Conservation (phyloP, 1,140 invertebrate species). For the Chymomyza costata region DNA sequence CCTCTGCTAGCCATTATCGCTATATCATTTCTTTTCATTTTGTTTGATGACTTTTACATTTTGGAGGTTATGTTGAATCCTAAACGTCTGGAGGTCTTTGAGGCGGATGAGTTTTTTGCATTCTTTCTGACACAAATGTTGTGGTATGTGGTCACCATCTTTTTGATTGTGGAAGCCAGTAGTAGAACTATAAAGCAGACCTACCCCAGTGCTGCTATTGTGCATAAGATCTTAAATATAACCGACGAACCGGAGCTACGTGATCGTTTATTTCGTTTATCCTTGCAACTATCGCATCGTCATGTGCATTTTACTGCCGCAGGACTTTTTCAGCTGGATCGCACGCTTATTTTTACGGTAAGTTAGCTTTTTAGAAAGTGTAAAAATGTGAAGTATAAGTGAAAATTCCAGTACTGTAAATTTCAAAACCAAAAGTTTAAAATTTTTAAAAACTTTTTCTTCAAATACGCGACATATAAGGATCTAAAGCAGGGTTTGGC, state of each 20-base stretch:
- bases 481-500: too few relatives aligned
- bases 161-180: slow-evolving; percentile 67
- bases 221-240: slow-evolving; percentile 68
- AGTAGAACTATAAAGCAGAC: slow-evolving; percentile 56
- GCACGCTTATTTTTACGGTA: slow-evolving; percentile 70
- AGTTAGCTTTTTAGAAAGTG: too few relatives aligned
- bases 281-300: slow-evolving; percentile 60
- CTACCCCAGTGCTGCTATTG: slow-evolving; percentile 48
- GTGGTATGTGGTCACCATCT: slow-evolving; percentile 68
- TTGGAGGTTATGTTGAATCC: slow-evolving; percentile 60
- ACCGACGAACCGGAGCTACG: slow-evolving; percentile 59
- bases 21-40: slow-evolving; percentile 67
- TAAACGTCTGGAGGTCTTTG: slow-evolving; percentile 55
- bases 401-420: too few relatives aligned
- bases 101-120: slow-evolving; percentile 67
- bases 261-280: slow-evolving; percentile 57
- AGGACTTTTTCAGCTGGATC: slow-evolving; percentile 65
- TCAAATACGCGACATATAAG: too few relatives aligned
- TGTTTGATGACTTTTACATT: slow-evolving; percentile 72
- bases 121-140: slow-evolving; percentile 67
- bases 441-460: too few relatives aligned
- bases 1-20: slow-evolving; percentile 64
- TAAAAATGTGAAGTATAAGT: neutral
- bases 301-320: slow-evolving; percentile 64
- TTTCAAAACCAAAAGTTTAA: too few relatives aligned